phyloP scores from a whole-genome alignment of 2,113 vertebrate genomes.

The Laticauda colubrina region DNA sequence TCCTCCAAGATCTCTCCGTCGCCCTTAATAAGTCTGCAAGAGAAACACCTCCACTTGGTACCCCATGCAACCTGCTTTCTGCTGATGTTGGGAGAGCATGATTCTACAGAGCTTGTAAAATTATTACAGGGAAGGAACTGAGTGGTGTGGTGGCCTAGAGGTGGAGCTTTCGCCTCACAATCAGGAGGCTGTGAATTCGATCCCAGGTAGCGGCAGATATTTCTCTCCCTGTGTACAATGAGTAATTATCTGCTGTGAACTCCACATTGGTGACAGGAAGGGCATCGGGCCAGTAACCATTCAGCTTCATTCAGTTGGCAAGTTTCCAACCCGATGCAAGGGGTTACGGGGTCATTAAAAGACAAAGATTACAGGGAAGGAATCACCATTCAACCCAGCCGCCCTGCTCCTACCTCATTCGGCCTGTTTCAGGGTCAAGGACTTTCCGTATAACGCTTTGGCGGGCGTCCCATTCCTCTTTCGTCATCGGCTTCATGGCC shows the following conservation, averaged over 20 bases:
- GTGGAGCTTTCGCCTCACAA: no score
- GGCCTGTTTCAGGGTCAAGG: conserved; percentile 87
- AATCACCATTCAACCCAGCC: rapidly evolving
- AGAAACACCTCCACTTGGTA: not conserved
- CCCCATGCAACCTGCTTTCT: not conserved
- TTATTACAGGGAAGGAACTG: rapidly evolving
- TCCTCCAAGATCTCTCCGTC: conserved; percentile 95
- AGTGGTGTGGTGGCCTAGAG: no score
- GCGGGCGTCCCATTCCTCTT: conserved; percentile 91
- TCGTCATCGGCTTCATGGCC: conserved; percentile 94
- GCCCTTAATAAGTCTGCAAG: conserved; percentile 87
- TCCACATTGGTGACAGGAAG: no score
- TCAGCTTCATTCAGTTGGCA: no score
- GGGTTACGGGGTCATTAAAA: no score
- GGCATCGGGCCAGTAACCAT: no score
- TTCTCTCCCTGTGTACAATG: no score
- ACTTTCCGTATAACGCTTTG: conserved; percentile 91
- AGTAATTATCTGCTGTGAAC: no score
- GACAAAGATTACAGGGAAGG: not conserved
- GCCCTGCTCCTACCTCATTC: conserved; percentile 77
- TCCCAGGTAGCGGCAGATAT: no score
- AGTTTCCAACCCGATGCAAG: no score
- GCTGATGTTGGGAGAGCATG: not conserved
- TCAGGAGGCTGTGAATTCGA: no score
- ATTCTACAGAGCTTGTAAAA: not conserved